These are phyloP conservation scores for Archivesica marissinica DNA, from an alignment of 1,140 invertebrate species.

Conservation along the genomic window DNA sequence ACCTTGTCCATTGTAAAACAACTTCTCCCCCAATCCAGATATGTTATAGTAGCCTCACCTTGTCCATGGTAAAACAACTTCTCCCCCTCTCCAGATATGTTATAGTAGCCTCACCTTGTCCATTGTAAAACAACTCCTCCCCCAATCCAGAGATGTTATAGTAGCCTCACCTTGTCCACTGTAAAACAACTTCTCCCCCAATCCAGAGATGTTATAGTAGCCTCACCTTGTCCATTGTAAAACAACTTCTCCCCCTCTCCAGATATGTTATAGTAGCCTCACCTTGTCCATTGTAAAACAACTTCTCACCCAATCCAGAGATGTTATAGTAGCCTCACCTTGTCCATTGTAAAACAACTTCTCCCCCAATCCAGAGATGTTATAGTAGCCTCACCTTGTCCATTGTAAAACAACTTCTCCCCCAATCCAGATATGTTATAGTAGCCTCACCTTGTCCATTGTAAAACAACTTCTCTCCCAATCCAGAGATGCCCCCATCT, in stretches of 20 bases:
- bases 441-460: conserved; percentile 93
- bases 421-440: conserved; percentile 94
- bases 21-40: conserved; percentile 96
- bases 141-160: conserved; percentile 98
- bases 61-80: too few relatives aligned
- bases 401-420: conserved; percentile 97
- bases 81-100: too few relatives aligned
- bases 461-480: conserved; percentile 97
- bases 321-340: too few relatives aligned
- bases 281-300: too few relatives aligned
- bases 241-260: too few relatives aligned
- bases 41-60: too few relatives aligned
- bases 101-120: conserved; percentile 91
- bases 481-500: conserved; percentile 96
- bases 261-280: too few relatives aligned
- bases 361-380: conserved; percentile 97
- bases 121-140: conserved; percentile 97
- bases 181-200: conserved; percentile 97
- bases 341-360: conserved; percentile 98
- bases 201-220: conserved; percentile 97
- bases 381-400: too few relatives aligned
- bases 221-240: too few relatives aligned
- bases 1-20: conserved; percentile 99
- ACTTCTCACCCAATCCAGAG: too few relatives aligned
- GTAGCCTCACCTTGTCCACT: conserved; percentile 94